phyloP scores from a whole-genome alignment of 2,888 invertebrate species.

The Caenorhabditis doughertyi region DNA sequence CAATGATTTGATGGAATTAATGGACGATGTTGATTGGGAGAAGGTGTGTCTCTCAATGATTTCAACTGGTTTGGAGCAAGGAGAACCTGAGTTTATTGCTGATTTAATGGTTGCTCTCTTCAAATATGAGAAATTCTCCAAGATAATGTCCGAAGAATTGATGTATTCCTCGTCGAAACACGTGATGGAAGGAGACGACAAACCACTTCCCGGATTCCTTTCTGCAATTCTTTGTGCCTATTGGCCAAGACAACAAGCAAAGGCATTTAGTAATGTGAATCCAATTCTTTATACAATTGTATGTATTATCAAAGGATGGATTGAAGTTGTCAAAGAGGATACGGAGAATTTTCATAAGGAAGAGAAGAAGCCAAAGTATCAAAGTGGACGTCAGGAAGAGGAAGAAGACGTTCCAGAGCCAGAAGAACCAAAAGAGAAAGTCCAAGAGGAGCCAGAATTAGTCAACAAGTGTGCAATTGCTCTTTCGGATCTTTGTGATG shows the following conservation, averaged over 20 bases:
- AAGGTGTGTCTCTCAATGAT: conserved; percentile 57
- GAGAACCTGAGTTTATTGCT: conserved; percentile 68
- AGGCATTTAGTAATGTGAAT: conserved; percentile 69
- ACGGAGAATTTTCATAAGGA: conserved; percentile 42
- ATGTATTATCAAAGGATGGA: conserved; percentile 72
- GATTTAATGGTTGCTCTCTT: conserved; percentile 63
- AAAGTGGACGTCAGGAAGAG: conserved; percentile 7
- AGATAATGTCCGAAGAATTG: conserved; percentile 54
- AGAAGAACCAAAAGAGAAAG: conserved; percentile 25
- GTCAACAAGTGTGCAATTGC: conserved; percentile 67
- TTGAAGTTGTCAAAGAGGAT: conserved; percentile 66
- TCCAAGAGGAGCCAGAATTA: conserved; percentile 58
- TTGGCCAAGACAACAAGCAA: conserved; percentile 65
- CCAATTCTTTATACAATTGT: conserved; percentile 63
- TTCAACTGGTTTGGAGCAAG: conserved; percentile 58
- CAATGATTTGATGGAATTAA: conserved; percentile 53
- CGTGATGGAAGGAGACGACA: conserved; percentile 52
- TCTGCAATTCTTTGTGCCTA: conserved; percentile 63
- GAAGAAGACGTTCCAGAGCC: conserved; percentile 10
- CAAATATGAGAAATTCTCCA: no score
- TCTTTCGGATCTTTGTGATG: conserved; percentile 61
- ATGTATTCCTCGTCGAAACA: conserved; percentile 46
- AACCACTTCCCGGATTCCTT: conserved; percentile 59
- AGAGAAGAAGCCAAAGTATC: conserved; percentile 47
- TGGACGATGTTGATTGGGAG: conserved; percentile 70